A percentile compares a stretch with the other conserved stretches of the same genome.
phyloP scores from a whole-genome alignment of 2,888 invertebrate genomes.

The Magallana nippona region DNA sequence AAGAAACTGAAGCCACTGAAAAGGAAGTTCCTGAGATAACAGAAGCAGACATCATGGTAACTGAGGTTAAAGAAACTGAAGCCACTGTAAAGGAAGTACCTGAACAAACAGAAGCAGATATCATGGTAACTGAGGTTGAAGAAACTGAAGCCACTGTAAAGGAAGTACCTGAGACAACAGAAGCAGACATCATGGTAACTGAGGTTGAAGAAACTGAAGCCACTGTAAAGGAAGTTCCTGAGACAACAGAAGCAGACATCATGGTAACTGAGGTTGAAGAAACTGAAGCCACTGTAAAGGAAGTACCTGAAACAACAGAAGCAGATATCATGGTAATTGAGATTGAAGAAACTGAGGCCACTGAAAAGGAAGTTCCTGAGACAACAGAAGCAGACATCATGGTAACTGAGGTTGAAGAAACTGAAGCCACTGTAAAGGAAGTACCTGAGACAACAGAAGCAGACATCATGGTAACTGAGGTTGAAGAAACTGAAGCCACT shows the following conservation, averaged over 20 bases:
- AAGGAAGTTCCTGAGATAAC: not conserved
- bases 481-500: not conserved
- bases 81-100: not conserved
- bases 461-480: not conserved
- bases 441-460: not conserved
- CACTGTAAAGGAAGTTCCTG: not conserved
- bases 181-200: not conserved
- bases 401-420: not conserved
- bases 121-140: not conserved
- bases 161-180: not conserved
- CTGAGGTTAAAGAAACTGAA: not conserved
- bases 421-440: not conserved
- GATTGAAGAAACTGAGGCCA: not conserved
- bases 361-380: not conserved
- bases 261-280: not conserved
- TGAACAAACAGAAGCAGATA: not conserved
- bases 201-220: not conserved
- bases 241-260: not conserved
- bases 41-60: not conserved
- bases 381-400: not conserved
- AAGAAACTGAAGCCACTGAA: not conserved
- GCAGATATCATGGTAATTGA: not conserved
- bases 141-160: not conserved
- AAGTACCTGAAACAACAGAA: not conserved
- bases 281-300: not conserved